These are phyloP conservation scores for Aradophagus sp. DNA, from an alignment of 1,140 invertebrate species.

Conservation along the genomic window DNA sequence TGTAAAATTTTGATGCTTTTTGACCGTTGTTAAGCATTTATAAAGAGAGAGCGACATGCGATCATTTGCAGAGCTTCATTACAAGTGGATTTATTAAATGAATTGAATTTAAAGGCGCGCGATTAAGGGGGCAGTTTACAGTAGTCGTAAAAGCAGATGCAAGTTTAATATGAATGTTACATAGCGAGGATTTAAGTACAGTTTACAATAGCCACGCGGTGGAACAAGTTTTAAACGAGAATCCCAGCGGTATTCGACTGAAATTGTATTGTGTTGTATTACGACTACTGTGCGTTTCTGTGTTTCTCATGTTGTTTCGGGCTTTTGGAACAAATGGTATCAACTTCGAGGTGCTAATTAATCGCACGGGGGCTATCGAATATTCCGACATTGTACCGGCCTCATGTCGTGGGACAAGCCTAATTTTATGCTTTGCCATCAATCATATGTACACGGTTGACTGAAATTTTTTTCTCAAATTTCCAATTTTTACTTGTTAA, in stretches of 20 bases:
- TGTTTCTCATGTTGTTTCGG: constrained; percentile 2
- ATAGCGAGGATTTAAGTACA: constrained; percentile 17
- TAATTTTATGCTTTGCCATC: too few relatives aligned
- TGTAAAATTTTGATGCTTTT: constrained; percentile 26
- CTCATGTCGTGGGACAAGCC: too few relatives aligned
- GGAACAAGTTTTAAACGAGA: constrained; percentile 24
- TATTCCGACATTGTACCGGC: too few relatives aligned
- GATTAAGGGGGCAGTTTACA: constrained; percentile 36
- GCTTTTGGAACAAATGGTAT: constrained; percentile 3
- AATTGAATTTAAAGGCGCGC: constrained; percentile 42
- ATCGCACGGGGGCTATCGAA: too few relatives aligned
- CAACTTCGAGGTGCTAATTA: too few relatives aligned
- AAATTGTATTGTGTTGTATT: constrained; percentile 11
- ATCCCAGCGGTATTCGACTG: constrained; percentile 12
- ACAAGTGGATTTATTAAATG: constrained; percentile 44
- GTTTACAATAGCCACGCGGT: constrained; percentile 23
- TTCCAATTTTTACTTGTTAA: too few relatives aligned
- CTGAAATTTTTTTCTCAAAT: too few relatives aligned
- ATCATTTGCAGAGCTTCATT: constrained; percentile 24
- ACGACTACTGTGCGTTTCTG: constrained; percentile 15
- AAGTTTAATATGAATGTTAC: constrained; percentile 49
- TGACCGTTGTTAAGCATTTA: constrained; percentile 24
- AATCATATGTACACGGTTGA: too few relatives aligned
- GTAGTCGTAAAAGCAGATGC: constrained; percentile 34
- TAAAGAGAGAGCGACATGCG: constrained; percentile 9